Base-by-base conservation (phyloP, 2,797 vertebrate species). In the Myotis pilosus region DNA sequence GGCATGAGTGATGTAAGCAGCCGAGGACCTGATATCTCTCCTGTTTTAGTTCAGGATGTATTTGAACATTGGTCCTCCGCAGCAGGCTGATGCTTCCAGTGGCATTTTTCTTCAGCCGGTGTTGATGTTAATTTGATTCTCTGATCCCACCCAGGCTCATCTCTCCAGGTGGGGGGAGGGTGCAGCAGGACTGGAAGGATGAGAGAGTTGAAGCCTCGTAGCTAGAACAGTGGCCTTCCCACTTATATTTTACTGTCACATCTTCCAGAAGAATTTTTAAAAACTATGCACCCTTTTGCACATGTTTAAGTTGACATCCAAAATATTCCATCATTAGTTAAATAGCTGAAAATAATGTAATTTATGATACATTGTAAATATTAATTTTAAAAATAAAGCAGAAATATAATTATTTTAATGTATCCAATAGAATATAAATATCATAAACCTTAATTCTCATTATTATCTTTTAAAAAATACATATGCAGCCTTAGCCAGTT, bases 211-310 rank as follows among this genome's bases (percentile, higher is more conserved):
- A 60, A n/a, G 41, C 41, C 62, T 55, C 72, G 0, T 30, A 17
- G 11, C 76, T 30, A 22, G 11, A 41, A 13, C 44, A 60, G 22
- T 38, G 66, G 44, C 69, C 23, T 76, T 75, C 76, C 36, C 1
- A 7, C 5, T 33, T 33, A 47, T 62, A 64, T 86, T 86, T 69
- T 79, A 62, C 33, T 74, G n/a, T 72, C n/a, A 82, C 6, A 17
- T 6, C 36, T 84, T 87, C 28, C 81, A 87, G 87, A 81, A 89
- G n/a, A 93, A 84, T 44, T 64, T 62, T 68, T 64, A 57, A 71
- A 94, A 79, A 36, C 6, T 1, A 11, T 62, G n/a, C 16, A 22
- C 23, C 55, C 60, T 19, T 82, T 30, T 69, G 85, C 8, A 51
- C 47, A 69, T 90, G 89, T 92, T 62, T 16, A 64, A 89, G 30